Base-by-base conservation (phyloP, 1,140 invertebrate genomes). In the Mactra quadrangularis region DNA sequence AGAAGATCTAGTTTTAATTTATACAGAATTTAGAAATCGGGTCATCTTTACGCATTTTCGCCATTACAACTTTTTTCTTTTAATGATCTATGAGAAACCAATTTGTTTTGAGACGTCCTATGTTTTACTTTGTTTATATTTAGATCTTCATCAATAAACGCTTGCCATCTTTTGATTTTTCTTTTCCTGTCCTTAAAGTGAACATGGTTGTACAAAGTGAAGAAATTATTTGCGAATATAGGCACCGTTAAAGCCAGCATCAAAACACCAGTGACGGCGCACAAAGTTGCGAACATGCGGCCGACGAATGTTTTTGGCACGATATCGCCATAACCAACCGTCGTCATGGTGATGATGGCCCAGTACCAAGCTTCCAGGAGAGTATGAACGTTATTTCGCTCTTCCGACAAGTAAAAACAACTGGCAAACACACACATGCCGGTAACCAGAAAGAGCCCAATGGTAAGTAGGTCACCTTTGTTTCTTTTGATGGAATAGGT, bases 311-410 rank as follows among this genome's bases (percentile, higher is more conserved):
- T 76, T 19, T 50, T 68, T 57, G 85, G 84, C 19, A 74, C 55
- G 41, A 90, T 86, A 64, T 91, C 89, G 47, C 98, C 98, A 91
- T 98, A 99, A 29, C 98, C 97, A 35, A 99, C 98, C 0, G 98
- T 99, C 83, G 97, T 98, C 98, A 99, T 98, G 53, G 98, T 99
- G 84, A 99, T 97, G 91, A 99, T 94, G 22, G 97, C 98, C 97
- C 74, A 76, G 15, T 50, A 76, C 41, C 33, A 76, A 11, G 31
- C 74, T 2, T 35, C 27, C 17, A 55, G 74, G 29, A 76, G 50
- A 74, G 29, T 77, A 27, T 3, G 9, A 19, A 38, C n/a, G 19
- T 19, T 7, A 3, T 55, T 38, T 4, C 57, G 35, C 3, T 64
- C 60, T 64, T 70, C 66, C 3, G 47, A 35, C 27, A 70, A 29